Conservation (phyloP, 2,113 vertebrate species). For the Smithornis capensis region DNA sequence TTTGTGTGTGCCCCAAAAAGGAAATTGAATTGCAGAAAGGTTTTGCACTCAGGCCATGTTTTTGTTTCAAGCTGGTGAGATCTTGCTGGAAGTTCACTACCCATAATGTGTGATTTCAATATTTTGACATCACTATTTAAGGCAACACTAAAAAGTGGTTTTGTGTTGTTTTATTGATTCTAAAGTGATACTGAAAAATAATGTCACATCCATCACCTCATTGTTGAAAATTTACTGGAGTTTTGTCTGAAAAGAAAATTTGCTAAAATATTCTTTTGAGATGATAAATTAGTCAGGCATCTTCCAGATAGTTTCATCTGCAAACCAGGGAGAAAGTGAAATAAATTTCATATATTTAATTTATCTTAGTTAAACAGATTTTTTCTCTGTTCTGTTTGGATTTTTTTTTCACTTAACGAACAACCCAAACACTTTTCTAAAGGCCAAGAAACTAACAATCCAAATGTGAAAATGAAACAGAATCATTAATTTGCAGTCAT, state of each 20-base stretch:
- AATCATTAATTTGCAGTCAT: background rate
- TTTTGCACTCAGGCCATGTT: background rate
- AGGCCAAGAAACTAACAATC: background rate
- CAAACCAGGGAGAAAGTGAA: background rate
- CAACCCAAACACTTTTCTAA: background rate
- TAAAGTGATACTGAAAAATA: background rate
- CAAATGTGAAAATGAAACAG: conserved; percentile 2
- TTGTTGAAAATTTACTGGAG: background rate
- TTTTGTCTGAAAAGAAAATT: background rate
- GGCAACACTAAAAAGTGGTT: background rate
- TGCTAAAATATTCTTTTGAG: background rate
- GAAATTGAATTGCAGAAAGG: conserved; percentile 1
- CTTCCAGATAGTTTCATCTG: background rate
- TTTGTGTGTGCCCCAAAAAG: background rate
- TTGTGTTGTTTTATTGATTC: background rate
- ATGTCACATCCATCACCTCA: background rate
- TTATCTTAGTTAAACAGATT: background rate
- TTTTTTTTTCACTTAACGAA: background rate
- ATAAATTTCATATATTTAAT: background rate
- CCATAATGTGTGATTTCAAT: background rate
- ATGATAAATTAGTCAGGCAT: background rate
- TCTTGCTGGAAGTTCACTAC: background rate
- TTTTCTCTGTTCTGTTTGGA: background rate
- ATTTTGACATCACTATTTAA: background rate
- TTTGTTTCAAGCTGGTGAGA: conserved; percentile 11